Evolutionary conservation across 2,113 vertebrate genomes (phyloP).

Genomic region (Dicaeum eximium): DNA sequence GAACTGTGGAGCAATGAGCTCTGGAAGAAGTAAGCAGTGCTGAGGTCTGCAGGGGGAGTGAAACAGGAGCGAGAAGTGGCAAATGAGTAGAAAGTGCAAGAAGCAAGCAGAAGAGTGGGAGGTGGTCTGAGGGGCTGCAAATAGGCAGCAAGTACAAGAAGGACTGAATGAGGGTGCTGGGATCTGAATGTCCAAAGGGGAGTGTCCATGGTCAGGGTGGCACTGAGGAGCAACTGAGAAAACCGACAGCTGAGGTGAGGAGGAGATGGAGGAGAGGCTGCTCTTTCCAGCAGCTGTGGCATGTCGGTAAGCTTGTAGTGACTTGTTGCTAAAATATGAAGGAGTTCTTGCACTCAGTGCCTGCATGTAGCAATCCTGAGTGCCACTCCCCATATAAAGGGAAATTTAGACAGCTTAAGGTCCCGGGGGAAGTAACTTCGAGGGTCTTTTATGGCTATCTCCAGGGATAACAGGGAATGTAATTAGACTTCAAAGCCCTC

Average conservation of each 20-base stretch:
- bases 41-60: not conserved
- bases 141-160: not conserved
- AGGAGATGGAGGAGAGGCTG: not conserved
- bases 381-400: not conserved
- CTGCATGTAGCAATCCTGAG: not conserved
- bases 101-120: not conserved
- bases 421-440: not conserved
- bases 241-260: not conserved
- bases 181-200: not conserved
- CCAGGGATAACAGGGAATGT: not conserved
- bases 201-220: not conserved
- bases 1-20: not conserved
- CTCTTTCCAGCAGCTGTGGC: not conserved
- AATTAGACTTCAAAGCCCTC: not conserved
- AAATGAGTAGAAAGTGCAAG: not conserved
- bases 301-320: not conserved
- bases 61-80: not conserved
- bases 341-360: not conserved
- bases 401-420: not conserved
- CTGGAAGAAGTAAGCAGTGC: not conserved
- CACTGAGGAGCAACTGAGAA: not conserved
- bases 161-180: not conserved
- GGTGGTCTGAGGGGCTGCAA: not conserved
- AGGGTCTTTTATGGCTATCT: not conserved
- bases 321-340: conserved; percentile 30